Conservation (phyloP, 1,140 invertebrate genomes). For the Palaemon carinicauda region DNA sequence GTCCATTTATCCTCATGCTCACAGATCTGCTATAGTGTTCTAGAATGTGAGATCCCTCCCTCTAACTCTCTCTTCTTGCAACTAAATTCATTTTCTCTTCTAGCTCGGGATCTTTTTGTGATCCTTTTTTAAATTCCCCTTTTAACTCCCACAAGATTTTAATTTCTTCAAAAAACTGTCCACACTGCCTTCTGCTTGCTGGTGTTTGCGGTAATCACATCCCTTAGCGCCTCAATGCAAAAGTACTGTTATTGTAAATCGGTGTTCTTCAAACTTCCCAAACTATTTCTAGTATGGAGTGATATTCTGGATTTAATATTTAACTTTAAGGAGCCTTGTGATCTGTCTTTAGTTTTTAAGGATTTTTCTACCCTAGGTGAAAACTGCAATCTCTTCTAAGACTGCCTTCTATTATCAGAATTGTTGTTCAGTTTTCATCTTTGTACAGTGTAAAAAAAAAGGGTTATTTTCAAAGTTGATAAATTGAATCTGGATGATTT, state of each 20-base stretch:
- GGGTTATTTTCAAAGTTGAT: constrained; percentile 40
- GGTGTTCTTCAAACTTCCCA: constrained; percentile 33
- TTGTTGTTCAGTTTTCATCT: constrained; percentile 51
- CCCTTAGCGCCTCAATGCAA: constrained; percentile 44
- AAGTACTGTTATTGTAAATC: constrained; percentile 38
- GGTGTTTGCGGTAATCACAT: constrained; percentile 36
- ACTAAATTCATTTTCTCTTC: neutral
- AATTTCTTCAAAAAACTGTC: constrained; percentile 21
- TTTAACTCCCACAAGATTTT: neutral
- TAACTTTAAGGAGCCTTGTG: constrained; percentile 52
- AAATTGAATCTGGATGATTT: constrained; percentile 51
- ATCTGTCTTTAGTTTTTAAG: constrained; percentile 54
- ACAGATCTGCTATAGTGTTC: constrained; percentile 22
- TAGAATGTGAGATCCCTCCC: neutral
- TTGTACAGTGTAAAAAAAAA: constrained; percentile 54
- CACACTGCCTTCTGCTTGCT: constrained; percentile 52
- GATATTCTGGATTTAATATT: constrained; percentile 52
- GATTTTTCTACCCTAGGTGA: constrained; percentile 51
- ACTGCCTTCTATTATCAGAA: constrained; percentile 28
- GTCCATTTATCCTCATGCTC: neutral
- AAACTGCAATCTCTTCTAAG: constrained; percentile 48
- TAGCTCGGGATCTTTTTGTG: neutral
- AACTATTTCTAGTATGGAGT: constrained; percentile 42
- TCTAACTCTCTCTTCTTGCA: no score
- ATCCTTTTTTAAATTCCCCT: neutral